These are phyloP conservation scores for Orycteropus afer DNA, from an alignment of 2,113 vertebrate genomes.

Conservation along the genomic window DNA sequence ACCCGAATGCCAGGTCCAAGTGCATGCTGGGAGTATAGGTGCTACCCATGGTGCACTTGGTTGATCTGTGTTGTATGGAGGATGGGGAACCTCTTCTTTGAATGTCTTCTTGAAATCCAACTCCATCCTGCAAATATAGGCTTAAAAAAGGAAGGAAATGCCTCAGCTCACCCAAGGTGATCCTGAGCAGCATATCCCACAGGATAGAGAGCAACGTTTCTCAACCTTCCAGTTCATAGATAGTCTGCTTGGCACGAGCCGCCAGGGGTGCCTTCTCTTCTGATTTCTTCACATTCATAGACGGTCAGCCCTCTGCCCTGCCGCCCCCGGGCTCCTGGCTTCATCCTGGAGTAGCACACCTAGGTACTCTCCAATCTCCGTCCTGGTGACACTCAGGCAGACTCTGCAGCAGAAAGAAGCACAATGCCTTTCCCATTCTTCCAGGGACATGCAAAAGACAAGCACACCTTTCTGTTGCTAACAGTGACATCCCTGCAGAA, in stretches of 20 bases:
- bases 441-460: not conserved
- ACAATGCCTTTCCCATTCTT: not conserved
- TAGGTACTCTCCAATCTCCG: not conserved
- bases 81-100: not conserved
- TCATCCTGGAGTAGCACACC: not conserved
- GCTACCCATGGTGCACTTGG: not conserved
- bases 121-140: not conserved
- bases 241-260: not conserved
- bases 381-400: not conserved
- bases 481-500: not conserved
- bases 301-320: not conserved
- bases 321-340: not conserved
- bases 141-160: not conserved
- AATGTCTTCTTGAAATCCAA: not conserved
- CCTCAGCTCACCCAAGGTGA: not conserved
- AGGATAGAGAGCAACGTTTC: accelerated
- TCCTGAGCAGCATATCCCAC: not conserved
- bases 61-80: not conserved
- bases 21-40: not conserved
- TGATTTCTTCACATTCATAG: not conserved
- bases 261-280: not conserved
- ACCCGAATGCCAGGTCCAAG: not conserved
- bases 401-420: not conserved
- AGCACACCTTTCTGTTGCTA: not conserved
- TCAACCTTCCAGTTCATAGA: not conserved